Evolutionary conservation across 2,797 vertebrate genomes (phyloP).

Genomic region (Neopelma chrysocephalum): DNA sequence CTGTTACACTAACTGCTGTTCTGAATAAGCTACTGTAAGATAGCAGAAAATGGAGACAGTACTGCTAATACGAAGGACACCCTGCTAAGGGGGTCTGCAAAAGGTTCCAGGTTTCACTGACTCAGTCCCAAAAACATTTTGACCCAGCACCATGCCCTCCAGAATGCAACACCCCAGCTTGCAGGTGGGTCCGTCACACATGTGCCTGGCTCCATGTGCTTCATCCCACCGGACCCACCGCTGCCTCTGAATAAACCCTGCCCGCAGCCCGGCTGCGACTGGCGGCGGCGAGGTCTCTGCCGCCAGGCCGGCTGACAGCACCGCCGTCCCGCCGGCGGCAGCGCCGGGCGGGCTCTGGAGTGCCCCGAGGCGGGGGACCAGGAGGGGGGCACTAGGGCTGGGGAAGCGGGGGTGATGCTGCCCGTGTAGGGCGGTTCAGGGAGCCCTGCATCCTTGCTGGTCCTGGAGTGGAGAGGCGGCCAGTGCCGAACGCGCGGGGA

Average conservation of each 20-base stretch:
- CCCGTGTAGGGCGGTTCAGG: not conserved
- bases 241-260: not conserved
- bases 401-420: not conserved
- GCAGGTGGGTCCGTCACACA: rapidly evolving
- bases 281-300: not conserved
- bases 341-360: not conserved
- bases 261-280: slow-evolving; percentile 14
- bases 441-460: not conserved
- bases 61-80: not conserved
- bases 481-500: rapidly evolving
- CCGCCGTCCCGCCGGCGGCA: not conserved
- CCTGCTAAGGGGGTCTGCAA: not conserved
- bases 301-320: not conserved
- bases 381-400: not conserved
- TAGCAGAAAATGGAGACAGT: not conserved
- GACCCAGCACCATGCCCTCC: not conserved
- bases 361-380: not conserved
- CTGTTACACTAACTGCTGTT: not conserved
- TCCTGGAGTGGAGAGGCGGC: not conserved
- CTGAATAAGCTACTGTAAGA: not conserved
- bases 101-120: not conserved
- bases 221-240: not conserved
- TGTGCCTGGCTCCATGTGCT: not conserved
- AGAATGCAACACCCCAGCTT: not conserved
- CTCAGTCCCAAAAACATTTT: not conserved